Percentiles rank a stretch among this genome's conserved stretches.
phyloP scores from a whole-genome alignment of 2,113 vertebrate species.

The Lipotes vexillifer region DNA sequence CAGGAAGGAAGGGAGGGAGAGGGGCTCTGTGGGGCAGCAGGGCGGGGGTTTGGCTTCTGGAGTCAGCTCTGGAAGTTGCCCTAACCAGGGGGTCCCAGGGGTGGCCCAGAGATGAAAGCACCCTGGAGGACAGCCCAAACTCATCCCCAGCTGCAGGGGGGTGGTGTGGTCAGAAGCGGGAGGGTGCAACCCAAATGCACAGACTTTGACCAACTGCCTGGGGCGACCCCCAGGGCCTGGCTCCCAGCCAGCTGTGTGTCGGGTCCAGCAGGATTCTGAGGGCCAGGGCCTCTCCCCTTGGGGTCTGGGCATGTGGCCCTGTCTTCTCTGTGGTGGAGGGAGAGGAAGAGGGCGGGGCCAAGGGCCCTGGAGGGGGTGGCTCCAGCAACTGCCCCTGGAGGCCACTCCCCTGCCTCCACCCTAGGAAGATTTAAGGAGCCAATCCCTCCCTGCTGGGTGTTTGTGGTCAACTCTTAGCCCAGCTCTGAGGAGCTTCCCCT shows the following conservation, averaged over 20 bases:
- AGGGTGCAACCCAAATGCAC: background rate
- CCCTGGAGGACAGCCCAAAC: background rate
- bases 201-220: background rate
- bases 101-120: background rate
- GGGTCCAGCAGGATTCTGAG: background rate
- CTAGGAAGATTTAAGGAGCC: background rate
- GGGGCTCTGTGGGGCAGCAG: background rate
- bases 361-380: background rate
- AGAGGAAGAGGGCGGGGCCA: background rate
- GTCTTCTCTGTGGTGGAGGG: background rate
- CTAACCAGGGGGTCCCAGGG: background rate
- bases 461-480: background rate
- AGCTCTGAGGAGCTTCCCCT: background rate
- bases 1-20: background rate
- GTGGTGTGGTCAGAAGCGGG: background rate
- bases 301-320: background rate
- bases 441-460: background rate
- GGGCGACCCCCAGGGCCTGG: background rate
- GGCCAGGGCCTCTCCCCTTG: background rate
- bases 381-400: background rate
- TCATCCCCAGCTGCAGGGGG: background rate
- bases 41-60: background rate
- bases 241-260: background rate
- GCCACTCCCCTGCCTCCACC: too few relatives aligned
- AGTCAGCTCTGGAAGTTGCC: background rate